Percentiles rank a stretch among this genome's conserved stretches.
Evolutionary conservation across 2,888 invertebrate genomes (phyloP).

Genomic region (Mantis religiosa): DNA sequence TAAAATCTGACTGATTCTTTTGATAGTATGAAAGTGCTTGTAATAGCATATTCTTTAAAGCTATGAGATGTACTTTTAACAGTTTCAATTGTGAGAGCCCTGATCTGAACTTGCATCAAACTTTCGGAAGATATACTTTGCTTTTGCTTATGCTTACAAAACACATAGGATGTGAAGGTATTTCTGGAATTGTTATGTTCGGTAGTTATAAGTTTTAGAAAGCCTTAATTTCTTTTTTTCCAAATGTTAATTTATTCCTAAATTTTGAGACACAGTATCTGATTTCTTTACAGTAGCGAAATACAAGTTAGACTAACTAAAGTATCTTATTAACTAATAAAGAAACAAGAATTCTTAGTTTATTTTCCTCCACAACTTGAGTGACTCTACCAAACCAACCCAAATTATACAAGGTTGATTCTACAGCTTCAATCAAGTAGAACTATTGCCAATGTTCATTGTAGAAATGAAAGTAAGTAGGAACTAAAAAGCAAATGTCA

Average conservation of each 20-base stretch:
- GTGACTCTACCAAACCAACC: constrained; percentile 4
- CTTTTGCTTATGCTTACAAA: no score
- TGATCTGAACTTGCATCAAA: no score
- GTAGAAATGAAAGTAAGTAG: background rate
- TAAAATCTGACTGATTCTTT: no score
- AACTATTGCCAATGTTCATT: background rate
- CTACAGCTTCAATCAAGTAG: background rate
- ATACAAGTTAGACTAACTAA: constrained; percentile 30
- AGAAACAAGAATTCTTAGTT: constrained; percentile 6
- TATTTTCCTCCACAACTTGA: background rate
- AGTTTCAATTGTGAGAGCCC: no score
- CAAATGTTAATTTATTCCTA: constrained; percentile 23
- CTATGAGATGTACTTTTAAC: no score
- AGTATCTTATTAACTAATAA: constrained; percentile 14
- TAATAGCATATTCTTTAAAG: no score
- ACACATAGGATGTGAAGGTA: background rate
- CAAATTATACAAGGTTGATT: background rate
- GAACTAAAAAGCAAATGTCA: background rate
- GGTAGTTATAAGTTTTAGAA: no score
- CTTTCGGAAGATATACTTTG: no score
- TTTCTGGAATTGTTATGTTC: no score
- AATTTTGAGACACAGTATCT: constrained; percentile 20
- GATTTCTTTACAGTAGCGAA: constrained; percentile 29
- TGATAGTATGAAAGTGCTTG: no score
- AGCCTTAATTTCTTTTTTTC: background rate